Conservation (phyloP, 2,797 vertebrate species). For the Steatocranus sp. region DNA sequence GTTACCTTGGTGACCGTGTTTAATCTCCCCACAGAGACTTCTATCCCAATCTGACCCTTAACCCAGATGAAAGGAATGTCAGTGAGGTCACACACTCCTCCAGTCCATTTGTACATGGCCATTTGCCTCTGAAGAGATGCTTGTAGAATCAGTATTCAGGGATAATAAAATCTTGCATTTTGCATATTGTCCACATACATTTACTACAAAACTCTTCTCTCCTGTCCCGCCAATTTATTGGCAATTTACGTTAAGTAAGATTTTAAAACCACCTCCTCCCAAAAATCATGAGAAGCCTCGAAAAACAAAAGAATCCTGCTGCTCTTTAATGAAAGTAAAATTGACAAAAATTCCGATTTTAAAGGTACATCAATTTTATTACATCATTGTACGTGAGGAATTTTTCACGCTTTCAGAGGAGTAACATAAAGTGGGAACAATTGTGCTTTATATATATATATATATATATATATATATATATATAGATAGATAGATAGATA, state of each 20-base stretch:
- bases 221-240: background rate
- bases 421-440: background rate
- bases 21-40: slow-evolving; percentile 57
- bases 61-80: slow-evolving; percentile 51
- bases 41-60: slow-evolving; percentile 52
- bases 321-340: background rate
- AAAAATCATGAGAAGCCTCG: background rate
- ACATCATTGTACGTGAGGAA: background rate
- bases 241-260: background rate
- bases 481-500: too few species aligned
- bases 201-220: background rate
- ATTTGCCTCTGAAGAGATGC: slow-evolving; percentile 12
- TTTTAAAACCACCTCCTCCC: background rate
- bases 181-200: background rate
- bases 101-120: background rate
- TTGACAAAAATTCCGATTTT: background rate
- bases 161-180: background rate
- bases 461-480: too few species aligned
- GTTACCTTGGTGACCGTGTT: slow-evolving; percentile 55
- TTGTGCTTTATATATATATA: background rate
- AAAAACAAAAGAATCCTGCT: background rate
- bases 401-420: background rate
- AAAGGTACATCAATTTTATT: background rate
- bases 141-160: slow-evolving; percentile 13
- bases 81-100: slow-evolving; percentile 33